Evolutionary conservation across 2,888 invertebrate species (phyloP), one percentile per base, ranked within the genome.

Genomic region (Altica lythri): DNA sequence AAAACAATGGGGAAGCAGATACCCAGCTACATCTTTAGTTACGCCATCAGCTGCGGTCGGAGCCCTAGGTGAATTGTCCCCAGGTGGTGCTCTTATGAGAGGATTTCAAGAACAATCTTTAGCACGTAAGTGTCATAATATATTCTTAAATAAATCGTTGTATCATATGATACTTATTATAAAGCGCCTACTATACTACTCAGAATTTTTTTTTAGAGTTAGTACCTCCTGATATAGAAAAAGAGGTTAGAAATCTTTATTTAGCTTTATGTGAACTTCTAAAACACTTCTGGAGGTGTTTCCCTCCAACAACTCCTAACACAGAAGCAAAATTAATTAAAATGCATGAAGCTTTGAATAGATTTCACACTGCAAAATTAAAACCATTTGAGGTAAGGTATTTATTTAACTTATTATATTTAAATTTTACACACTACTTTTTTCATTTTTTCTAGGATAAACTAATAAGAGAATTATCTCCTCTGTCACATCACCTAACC

Each of bases 201-300:
- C n/a, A n/a, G n/a, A n/a, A 4, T 27, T 30, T 30, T 4, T 30
- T 13, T 38, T 40, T 44, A 91, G 95, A 95, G 77, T 79, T 92
- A 69, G 89, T 96, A 55, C 91, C 92, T 4, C 73, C 83, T 8
- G 90, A 92, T 67, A 83, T 94, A 55, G 90, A 92, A 70, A 84
- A 84, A 35, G 96, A 97, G 70, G 79, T 97, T 8, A 84, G 88
- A 51, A 86, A 90, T 59, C 79, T 95, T 45, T 96, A 97, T 78
- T 81, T 89, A 45, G 91, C 93, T 1, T 81, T 91, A 2, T 88
- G 91, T 57, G 98, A 98, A 78, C 77, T 99, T 54, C 78, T 97
- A 9, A 84, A 92, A 55, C 96, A 97, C 77, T 92, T 98, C 78
- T 99, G 98, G 97, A 83, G 87, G 35, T 91, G 95, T 74, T 96